Base-by-base conservation (phyloP, 2,113 vertebrate species). In the Melanocharis versteri region DNA sequence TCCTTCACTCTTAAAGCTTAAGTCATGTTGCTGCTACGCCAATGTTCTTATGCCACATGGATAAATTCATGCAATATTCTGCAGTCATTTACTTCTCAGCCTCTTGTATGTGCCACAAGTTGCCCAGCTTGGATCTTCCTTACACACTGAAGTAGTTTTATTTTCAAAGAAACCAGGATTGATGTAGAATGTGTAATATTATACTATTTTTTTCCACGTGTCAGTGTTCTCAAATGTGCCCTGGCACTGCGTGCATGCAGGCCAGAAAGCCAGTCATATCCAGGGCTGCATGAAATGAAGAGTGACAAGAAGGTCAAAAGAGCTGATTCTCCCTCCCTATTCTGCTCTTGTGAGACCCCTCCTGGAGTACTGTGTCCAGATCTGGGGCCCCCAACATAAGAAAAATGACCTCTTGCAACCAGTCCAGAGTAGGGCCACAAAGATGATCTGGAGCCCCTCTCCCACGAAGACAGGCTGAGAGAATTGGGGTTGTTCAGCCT, bases 321-420 rank as follows among this genome's bases (percentile, higher is more conserved):
- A 57, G 3, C 22, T 50, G 42, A 57, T 81, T 28, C 12, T 72
- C 9, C 27, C 18, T 42, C 17, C 8, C 10, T 57, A 6, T 18
- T 50, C 37, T 58, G 44, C 51, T 27, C 17, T 65, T 1, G 3
- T 28, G 27, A 44, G 13, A 33, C 37, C 9, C 4, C 10, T 31
- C 18, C 37, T 40, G 31, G 11, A 48, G 7, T 47, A 40, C 20
- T 50, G 18, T 1, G 0, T 23, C 51, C 14, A 27, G 7, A 35
- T 27, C 26, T 0, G 0, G 26, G 18, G 22, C 2, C 15, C 8
- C 7, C 26, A 37, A 9, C 22, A 16, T 9, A 12, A 50, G 50
- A 16, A 72, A 65, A 42, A 65, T 11, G 8, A 28, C 8, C 3
- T 31, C 31, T 35, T 65, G 42, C 14, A 72, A 22, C 33, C 45